These are phyloP conservation scores for Pseudorectes ferrugineus DNA, from an alignment of 2,113 vertebrate genomes.

Conservation along the genomic window DNA sequence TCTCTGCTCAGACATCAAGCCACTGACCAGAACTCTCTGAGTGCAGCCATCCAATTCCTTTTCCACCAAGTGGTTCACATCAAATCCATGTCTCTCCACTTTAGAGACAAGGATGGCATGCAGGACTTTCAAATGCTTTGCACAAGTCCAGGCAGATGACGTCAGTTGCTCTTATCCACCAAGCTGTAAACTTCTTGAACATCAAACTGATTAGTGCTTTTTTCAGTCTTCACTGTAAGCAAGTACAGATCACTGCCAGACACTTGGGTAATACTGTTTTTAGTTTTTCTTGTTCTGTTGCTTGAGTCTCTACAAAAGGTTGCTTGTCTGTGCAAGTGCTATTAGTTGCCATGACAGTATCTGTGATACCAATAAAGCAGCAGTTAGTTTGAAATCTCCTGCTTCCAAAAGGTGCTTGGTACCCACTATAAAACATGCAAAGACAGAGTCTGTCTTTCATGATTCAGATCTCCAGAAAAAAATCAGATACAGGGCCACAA, in stretches of 20 bases:
- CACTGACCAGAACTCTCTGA: background rate
- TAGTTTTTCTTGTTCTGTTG: background rate
- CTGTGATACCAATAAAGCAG: background rate
- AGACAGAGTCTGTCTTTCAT: background rate
- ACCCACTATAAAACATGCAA: background rate
- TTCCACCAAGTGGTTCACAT: background rate
- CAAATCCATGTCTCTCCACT: background rate
- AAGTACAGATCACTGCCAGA: background rate
- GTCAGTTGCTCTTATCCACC: background rate
- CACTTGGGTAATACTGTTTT: background rate
- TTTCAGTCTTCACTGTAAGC: background rate
- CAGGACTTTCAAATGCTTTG: background rate
- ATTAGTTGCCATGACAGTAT: conserved; percentile 5
- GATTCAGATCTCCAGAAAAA: background rate
- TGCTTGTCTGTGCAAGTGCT: background rate
- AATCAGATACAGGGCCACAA: background rate
- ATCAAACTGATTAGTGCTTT: background rate
- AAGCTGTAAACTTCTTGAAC: background rate
- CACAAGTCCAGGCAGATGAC: background rate
- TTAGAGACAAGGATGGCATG: background rate
- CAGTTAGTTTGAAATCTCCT: background rate
- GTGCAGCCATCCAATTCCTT: background rate
- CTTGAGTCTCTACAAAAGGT: background rate
- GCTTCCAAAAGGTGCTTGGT: background rate
- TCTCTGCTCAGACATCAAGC: background rate